Conservation (phyloP, 2,797 vertebrate genomes). For the Picus viridis region DNA sequence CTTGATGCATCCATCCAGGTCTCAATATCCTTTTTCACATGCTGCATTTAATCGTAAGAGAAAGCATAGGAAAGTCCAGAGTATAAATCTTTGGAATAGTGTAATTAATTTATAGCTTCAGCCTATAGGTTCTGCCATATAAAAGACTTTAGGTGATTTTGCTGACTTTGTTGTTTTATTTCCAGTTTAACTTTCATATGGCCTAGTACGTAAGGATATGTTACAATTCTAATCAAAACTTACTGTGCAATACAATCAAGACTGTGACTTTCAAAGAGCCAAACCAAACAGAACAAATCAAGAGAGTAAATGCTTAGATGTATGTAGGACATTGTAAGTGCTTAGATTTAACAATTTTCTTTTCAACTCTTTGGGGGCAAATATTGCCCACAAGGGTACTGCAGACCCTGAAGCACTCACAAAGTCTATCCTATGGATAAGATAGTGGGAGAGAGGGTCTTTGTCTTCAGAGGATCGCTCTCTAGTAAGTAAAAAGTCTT, state of each 20-base stretch:
- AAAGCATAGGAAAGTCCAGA: slow-evolving; percentile 69
- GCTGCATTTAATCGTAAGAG: slow-evolving; percentile 80
- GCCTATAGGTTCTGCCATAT: slow-evolving; percentile 62
- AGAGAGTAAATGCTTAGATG: background rate
- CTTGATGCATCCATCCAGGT: slow-evolving; percentile 86
- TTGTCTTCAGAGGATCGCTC: slow-evolving; percentile 30
- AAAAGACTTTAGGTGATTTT: slow-evolving; percentile 65
- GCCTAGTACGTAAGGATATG: slow-evolving; percentile 60
- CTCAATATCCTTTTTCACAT: slow-evolving; percentile 84
- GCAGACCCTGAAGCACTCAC: slow-evolving; percentile 62
- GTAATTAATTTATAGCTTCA: slow-evolving; percentile 60
- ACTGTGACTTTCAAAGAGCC: slow-evolving; percentile 8
- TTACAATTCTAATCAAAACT: slow-evolving; percentile 29
- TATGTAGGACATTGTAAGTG: slow-evolving; percentile 57
- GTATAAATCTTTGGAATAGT: slow-evolving; percentile 63
- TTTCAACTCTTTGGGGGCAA: slow-evolving; percentile 56
- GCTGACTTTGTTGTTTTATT: slow-evolving; percentile 75
- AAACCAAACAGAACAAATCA: background rate
- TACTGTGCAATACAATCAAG: background rate
- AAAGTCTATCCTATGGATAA: slow-evolving; percentile 61
- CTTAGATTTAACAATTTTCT: slow-evolving; percentile 49
- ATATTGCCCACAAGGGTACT: slow-evolving; percentile 3
- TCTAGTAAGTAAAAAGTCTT: slow-evolving; percentile 66
- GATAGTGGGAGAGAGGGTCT: slow-evolving; percentile 63
- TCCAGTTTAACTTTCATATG: slow-evolving; percentile 62